A percentile compares a stretch with the other conserved stretches of the same genome.
Evolutionary conservation across 2,888 invertebrate species (phyloP).

Genomic region (Pheosia gnoma): DNA sequence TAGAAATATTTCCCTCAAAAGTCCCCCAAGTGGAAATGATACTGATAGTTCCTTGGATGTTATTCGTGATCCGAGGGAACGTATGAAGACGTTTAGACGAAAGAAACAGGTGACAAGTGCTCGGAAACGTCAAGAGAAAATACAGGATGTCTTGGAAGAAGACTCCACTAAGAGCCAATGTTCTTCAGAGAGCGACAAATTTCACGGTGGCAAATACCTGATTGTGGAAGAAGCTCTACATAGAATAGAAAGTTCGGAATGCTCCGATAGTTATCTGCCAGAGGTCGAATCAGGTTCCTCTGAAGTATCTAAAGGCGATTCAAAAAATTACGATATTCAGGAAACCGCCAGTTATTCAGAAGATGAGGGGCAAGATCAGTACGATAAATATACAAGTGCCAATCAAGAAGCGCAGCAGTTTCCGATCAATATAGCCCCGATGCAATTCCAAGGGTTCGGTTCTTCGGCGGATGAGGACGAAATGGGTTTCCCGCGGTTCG

Average conservation of each 20-base stretch:
- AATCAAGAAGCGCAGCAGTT: conserved; percentile 74
- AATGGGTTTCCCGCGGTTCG: conserved; percentile 87
- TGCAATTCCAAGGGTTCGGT: conserved; percentile 85
- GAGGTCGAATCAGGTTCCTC: conserved; percentile 86
- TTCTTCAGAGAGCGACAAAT: conserved; percentile 80
- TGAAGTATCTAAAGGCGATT: conserved; percentile 83
- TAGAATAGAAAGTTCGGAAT: conserved; percentile 86
- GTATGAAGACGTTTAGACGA: conserved; percentile 87
- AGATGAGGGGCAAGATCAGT: conserved; percentile 82
- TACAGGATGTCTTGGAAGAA: conserved; percentile 81
- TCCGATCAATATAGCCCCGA: conserved; percentile 75
- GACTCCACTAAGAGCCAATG: conserved; percentile 80
- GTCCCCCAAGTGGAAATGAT: conserved; percentile 90
- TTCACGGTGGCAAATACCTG: conserved; percentile 66
- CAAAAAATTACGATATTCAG: conserved; percentile 68
- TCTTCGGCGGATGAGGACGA: conserved; percentile 86
- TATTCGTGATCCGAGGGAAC: conserved; percentile 87
- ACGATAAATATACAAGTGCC: conserved; percentile 70
- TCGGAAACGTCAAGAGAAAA: conserved; percentile 83
- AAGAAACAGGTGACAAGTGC: conserved; percentile 86
- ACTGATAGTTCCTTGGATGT: conserved; percentile 88
- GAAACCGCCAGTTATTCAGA: conserved; percentile 80
- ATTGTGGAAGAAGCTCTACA: conserved; percentile 74
- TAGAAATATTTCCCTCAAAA: conserved; percentile 85
- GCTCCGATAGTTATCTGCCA: conserved; percentile 88